Conservation (phyloP, 1,140 invertebrate species). For the Choristoneura fumiferana region DNA sequence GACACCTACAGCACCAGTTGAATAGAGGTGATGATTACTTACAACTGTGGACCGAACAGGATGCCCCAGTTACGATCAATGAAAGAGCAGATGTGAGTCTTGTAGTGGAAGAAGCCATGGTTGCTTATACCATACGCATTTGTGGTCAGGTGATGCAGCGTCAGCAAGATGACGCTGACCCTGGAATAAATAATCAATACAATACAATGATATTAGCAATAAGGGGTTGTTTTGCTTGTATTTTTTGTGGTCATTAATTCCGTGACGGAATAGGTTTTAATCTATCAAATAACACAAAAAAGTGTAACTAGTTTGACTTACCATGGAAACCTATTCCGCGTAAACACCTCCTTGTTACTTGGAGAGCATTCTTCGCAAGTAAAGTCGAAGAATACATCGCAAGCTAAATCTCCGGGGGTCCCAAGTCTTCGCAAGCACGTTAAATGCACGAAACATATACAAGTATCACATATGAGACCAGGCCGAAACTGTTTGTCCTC, state of each 20-base stretch:
- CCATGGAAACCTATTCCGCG: constrained; percentile 83
- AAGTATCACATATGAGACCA: constrained; percentile 74
- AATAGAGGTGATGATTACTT: too few species aligned
- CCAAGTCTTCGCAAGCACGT: constrained; percentile 80
- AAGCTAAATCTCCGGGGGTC: constrained; percentile 83
- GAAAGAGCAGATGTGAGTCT: constrained; percentile 84
- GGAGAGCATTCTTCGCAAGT: constrained; percentile 82
- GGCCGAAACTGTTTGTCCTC: constrained; percentile 60
- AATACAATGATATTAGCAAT: neutral
- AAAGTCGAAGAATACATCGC: constrained; percentile 88
- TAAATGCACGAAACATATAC: constrained; percentile 80
- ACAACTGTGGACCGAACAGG: constrained; percentile 80
- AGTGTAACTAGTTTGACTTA: constrained; percentile 40
- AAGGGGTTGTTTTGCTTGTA: neutral
- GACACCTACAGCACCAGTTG: too few species aligned
- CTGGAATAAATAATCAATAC: constrained; percentile 48
- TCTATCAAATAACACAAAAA: neutral
- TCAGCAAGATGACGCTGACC: constrained; percentile 82
- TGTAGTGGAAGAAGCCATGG: constrained; percentile 87
- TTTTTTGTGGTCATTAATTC: too few species aligned
- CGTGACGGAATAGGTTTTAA: too few species aligned
- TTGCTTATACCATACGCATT: constrained; percentile 83
- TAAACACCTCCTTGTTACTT: constrained; percentile 78
- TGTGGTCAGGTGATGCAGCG: constrained; percentile 82
- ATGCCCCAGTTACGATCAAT: constrained; percentile 85